A percentile compares a stretch with the other conserved stretches of the same genome.
These are phyloP conservation scores for Synodontis membranacea DNA, from an alignment of 2,113 vertebrate genomes.

Conservation along the genomic window DNA sequence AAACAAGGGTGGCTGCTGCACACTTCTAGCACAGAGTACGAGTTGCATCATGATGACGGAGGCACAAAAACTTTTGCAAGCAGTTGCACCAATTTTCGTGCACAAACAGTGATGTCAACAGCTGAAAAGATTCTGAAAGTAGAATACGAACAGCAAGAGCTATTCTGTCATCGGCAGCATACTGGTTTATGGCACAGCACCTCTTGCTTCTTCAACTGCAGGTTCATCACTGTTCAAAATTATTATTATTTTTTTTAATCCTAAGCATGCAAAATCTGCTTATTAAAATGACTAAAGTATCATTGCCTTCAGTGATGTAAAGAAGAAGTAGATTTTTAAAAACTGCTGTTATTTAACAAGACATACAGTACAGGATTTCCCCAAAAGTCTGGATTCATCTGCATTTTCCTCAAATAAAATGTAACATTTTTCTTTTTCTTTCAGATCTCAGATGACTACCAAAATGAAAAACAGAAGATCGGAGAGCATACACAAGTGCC, in stretches of 20 bases:
- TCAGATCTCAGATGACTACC: no score
- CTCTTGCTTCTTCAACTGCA: not conserved
- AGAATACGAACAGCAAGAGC: not conserved
- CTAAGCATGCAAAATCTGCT: not conserved
- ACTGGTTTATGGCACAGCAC: not conserved
- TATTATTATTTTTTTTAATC: no score
- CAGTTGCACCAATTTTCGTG: not conserved
- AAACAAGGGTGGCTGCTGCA: not conserved
- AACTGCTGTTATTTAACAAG: not conserved
- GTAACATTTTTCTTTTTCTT: no score
- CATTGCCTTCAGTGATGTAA: not conserved
- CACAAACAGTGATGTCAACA: not conserved
- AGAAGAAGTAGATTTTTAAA: not conserved
- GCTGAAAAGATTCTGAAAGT: not conserved
- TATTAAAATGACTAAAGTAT: not conserved
- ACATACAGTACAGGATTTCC: no score
- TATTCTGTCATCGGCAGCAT: not conserved
- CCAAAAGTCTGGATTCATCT: no score
- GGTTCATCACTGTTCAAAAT: not conserved
- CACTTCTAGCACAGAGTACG: not conserved
- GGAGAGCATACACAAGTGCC: no score
- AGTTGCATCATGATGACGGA: not conserved
- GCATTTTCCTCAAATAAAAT: no score
- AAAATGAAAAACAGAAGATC: no score
- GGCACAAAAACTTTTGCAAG: not conserved